Base-by-base conservation (phyloP, 2,113 vertebrate genomes). In the Rhineura floridana region DNA sequence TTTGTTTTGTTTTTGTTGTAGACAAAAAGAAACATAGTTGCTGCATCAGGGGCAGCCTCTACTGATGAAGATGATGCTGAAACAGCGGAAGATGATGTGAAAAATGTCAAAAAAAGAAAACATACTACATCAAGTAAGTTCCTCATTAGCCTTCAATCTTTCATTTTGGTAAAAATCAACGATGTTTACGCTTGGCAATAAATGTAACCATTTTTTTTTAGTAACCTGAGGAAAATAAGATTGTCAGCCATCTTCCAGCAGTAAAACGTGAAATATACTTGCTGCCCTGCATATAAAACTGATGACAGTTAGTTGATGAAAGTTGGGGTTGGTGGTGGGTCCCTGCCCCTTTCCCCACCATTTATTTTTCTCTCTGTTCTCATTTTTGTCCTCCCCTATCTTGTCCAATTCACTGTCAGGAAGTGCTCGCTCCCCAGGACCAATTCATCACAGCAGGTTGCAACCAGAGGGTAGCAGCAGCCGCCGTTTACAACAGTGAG, bases 91-190 rank as follows among this genome's bases (percentile, higher is more conserved):
- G 96, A 96, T 87, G 94, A 93, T 21, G 23, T 76, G 90, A 94
- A 89, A 36, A 94, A 93, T 89, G 91, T 93, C 21, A 36, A 76
- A 8, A 72, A 82, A 42, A 95, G 87, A 89, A 88, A 67, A 70
- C 46, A 11, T 63, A 0, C 73, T 42, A 33, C 84, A 81, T 93
- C 95, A 3, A 94, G 97, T 97, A 93, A 97, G 97, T 95, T 50
- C 88, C 8, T 33, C 59, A 76, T 84, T 81, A 33, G 4, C 9
- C 3, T 50, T 36, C 85, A 25, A 87, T 62, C 13, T 19, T 30
- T 46, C 59, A 2, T 30, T 39, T 33, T 72, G 50, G 9, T 36
- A 36, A 81, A 59, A 86, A 15, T 39, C 39, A 17, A 36, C 39
- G 23, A 33, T 78, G 36, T 76, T 91, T 75, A 2, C 33, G 2